Evolutionary conservation across 2,113 vertebrate genomes (phyloP).

Genomic region (Nesoenas mayeri): DNA sequence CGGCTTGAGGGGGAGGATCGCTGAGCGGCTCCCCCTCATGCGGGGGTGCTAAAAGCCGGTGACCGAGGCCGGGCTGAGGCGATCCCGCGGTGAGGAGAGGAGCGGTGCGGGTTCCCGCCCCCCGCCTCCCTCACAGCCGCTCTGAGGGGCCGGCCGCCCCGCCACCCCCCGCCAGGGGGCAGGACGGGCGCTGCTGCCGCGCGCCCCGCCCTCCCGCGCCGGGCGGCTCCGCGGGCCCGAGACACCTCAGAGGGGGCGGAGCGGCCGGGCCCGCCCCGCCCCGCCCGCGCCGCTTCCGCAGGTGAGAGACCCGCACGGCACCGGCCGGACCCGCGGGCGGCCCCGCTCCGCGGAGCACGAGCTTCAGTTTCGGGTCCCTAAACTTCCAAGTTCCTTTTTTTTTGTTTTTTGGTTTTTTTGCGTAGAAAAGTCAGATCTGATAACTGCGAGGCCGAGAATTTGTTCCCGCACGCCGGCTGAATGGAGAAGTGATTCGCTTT

Average conservation of each 20-base stretch:
- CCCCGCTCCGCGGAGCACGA: accelerated
- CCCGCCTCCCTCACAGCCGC: background rate
- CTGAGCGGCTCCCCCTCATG: too few species aligned
- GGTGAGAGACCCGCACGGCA: background rate
- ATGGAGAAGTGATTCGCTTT: background rate
- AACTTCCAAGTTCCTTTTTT: background rate
- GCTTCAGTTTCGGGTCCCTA: accelerated
- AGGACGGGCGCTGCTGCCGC: background rate
- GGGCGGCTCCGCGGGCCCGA: background rate
- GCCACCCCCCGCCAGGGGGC: background rate
- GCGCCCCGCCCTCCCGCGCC: slow-evolving; percentile 1
- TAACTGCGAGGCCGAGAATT: background rate
- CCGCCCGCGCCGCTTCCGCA: background rate
- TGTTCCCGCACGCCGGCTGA: accelerated
- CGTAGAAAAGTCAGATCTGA: background rate
- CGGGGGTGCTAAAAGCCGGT: background rate
- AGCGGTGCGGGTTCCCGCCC: too few species aligned
- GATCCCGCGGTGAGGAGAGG: too few species aligned
- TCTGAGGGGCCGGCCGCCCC: background rate
- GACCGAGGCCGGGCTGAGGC: background rate
- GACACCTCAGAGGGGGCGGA: background rate
- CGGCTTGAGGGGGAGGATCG: background rate
- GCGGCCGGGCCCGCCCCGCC: background rate
- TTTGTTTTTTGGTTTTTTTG: background rate
- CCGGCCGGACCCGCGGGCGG: background rate